Evolutionary conservation across 2,113 vertebrate genomes (phyloP).

Genomic region (Tinamus guttatus): DNA sequence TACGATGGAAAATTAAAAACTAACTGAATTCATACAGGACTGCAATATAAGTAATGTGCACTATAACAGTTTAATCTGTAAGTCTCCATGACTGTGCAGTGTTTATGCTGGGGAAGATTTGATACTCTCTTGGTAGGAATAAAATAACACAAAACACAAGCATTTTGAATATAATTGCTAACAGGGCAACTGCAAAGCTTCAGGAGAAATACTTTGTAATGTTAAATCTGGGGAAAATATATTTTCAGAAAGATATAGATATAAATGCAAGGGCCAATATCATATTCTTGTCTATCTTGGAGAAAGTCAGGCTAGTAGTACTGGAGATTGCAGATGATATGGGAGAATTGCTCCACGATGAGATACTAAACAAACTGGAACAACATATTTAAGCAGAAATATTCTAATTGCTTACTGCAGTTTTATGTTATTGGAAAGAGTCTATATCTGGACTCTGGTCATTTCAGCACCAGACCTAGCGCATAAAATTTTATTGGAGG

Average conservation of each 20-base stretch:
- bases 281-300: not conserved
- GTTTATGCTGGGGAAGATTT: not conserved
- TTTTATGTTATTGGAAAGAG: constrained; percentile 46
- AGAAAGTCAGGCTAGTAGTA: constrained; percentile 1
- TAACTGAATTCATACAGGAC: not conserved
- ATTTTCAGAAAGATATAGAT: not conserved
- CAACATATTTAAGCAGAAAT: constrained; percentile 44
- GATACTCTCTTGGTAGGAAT: not conserved
- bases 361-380: constrained; percentile 38
- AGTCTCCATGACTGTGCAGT: not conserved
- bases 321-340: not conserved
- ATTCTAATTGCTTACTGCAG: constrained; percentile 52
- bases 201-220: not conserved
- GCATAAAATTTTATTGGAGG: constrained; percentile 63
- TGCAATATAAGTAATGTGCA: not conserved
- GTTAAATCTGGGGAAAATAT: not conserved
- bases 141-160: not conserved
- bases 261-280: not conserved
- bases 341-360: not conserved
- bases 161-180: not conserved
- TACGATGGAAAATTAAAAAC: not conserved
- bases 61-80: not conserved
- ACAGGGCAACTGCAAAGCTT: not conserved
- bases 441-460: constrained; percentile 18
- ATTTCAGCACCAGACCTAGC: constrained; percentile 55